These are phyloP conservation scores for Ophthalmolycus amberensis DNA, from an alignment of 2,113 vertebrate genomes.

Conservation along the genomic window DNA sequence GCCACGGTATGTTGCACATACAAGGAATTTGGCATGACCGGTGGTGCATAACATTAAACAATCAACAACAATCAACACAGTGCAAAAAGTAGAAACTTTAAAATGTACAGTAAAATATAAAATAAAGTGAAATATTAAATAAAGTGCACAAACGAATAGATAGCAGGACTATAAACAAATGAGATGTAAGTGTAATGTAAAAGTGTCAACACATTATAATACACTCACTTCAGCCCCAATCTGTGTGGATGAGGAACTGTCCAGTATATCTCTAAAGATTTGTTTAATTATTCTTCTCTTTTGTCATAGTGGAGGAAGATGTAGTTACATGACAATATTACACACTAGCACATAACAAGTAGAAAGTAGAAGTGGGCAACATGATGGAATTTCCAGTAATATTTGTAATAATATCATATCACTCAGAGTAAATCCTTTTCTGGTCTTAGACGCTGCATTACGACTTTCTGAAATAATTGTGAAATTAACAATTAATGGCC, in stretches of 20 bases:
- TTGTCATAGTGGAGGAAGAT: slow-evolving; percentile 9
- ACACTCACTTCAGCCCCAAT: not conserved
- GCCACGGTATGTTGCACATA: too few relatives aligned
- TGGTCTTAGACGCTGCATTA: not conserved
- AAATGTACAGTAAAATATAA: too few relatives aligned
- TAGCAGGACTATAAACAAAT: too few relatives aligned
- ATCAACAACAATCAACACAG: too few relatives aligned
- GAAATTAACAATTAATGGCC: not conserved
- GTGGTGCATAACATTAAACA: too few relatives aligned
- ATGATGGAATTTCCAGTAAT: not conserved
- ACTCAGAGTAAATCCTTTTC: not conserved
- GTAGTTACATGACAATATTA: not conserved
- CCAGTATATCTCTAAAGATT: not conserved
- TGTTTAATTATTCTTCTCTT: not conserved
- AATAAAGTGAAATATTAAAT: too few relatives aligned
- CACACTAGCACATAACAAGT: not conserved
- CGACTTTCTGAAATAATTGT: not conserved
- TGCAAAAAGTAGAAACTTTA: too few relatives aligned
- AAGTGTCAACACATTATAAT: slow-evolving; percentile 40
- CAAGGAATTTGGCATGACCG: too few relatives aligned
- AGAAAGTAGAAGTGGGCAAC: not conserved
- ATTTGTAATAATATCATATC: not conserved
- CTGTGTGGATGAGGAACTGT: not conserved
- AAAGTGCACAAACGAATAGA: too few relatives aligned
- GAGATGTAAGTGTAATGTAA: too few relatives aligned